phyloP scores from a whole-genome alignment of 30 jellyfish, hydroid and myxozoan genomes.

The Turritopsis dohrnii region DNA sequence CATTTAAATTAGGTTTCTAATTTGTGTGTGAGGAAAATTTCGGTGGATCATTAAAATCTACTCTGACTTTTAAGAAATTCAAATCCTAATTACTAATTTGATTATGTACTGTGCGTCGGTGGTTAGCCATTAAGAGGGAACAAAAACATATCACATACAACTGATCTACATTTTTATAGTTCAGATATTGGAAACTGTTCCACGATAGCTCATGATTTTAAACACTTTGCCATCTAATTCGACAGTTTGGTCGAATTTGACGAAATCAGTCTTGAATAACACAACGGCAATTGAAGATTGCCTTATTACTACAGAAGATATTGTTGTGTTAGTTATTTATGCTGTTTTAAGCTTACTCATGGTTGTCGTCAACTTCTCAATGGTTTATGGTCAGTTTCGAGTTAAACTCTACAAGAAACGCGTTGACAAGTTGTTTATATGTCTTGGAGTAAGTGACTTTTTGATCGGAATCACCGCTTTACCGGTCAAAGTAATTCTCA shows the following conservation, averaged over 20 bases:
- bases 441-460: slow-evolving; percentile 6
- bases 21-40: no score
- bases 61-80: no score
- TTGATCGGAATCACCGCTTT: background rate
- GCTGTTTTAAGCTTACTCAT: background rate
- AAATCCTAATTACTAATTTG: no score
- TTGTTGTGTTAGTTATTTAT: background rate
- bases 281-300: background rate
- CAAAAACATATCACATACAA: no score
- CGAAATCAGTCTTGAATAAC: background rate
- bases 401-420: background rate
- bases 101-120: no score
- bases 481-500: background rate
- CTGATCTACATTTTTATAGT: no score
- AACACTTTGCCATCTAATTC: no score
- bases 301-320: background rate
- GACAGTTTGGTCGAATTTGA: background rate
- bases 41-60: no score
- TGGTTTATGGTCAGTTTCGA: background rate
- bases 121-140: no score
- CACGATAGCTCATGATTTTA: no score
- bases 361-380: background rate
- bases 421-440: background rate
- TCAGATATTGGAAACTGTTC: no score
- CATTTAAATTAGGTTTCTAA: no score